Conservation (phyloP, 2,888 invertebrate species). For the Pristionchus japonicus region DNA sequence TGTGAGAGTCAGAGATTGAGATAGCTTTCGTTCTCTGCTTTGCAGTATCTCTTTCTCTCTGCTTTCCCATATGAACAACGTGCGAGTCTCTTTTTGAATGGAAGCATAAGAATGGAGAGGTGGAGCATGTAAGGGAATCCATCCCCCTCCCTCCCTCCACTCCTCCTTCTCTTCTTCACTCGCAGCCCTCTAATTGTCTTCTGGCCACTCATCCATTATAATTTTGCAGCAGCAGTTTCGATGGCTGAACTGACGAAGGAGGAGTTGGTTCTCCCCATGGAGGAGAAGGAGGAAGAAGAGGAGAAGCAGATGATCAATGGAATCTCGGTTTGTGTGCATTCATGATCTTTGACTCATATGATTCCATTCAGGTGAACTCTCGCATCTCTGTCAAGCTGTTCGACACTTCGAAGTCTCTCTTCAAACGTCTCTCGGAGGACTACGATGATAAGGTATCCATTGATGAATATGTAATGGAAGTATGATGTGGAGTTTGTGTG, state of each 20-base stretch:
- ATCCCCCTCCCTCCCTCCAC: not conserved
- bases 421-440: conserved; percentile 44
- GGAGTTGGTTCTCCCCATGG: not conserved
- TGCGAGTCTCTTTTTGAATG: conserved; percentile 28
- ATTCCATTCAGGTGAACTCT: not conserved
- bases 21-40: not conserved
- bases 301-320: not conserved
- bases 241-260: not conserved
- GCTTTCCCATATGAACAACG: conserved; percentile 34
- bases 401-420: conserved; percentile 38
- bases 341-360: not conserved
- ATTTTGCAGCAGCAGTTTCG: not conserved
- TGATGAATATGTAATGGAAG: no score
- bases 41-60: conserved; percentile 19
- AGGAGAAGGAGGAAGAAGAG: not conserved
- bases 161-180: no score
- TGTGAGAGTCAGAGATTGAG: not conserved
- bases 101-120: not conserved
- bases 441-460: not conserved
- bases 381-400: conserved; percentile 30
- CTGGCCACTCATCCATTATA: not conserved
- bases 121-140: not conserved
- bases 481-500: no score
- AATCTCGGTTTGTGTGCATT: not conserved
- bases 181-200: conserved; percentile 43